These are phyloP conservation scores for Elachura formosa DNA, from an alignment of 2,113 vertebrate species.

Conservation along the genomic window DNA sequence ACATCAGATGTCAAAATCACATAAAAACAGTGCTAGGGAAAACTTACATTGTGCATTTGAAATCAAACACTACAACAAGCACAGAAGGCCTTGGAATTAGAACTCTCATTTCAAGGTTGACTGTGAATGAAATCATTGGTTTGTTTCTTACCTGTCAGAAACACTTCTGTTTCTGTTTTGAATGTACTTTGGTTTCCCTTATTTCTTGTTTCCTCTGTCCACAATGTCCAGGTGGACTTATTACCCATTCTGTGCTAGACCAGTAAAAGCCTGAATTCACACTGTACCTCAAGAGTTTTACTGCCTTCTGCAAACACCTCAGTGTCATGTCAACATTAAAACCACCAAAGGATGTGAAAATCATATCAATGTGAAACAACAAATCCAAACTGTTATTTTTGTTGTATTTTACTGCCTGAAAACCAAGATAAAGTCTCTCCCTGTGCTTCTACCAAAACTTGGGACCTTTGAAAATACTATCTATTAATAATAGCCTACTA, in stretches of 20 bases:
- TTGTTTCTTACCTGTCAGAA: not conserved
- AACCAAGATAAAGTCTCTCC: not conserved
- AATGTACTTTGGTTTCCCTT: not conserved
- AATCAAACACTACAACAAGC: not conserved
- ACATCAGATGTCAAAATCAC: not conserved
- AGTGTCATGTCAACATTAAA: not conserved
- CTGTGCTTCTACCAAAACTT: not conserved
- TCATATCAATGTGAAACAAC: not conserved
- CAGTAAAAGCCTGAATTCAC: not conserved
- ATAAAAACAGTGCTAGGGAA: not conserved
- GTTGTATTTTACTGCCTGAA: not conserved
- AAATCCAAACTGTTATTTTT: not conserved
- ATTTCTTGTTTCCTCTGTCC: not conserved
- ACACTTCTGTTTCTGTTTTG: not conserved
- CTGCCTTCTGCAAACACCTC: not conserved
- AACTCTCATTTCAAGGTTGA: not conserved
- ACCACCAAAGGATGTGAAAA: not conserved
- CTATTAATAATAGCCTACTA: not conserved
- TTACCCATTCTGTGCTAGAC: not conserved
- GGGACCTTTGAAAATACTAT: not conserved
- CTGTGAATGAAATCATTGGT: not conserved
- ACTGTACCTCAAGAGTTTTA: not conserved
- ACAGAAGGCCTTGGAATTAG: not conserved
- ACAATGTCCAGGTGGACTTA: not conserved
- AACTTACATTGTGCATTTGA: not conserved